These are phyloP conservation scores for Standfussiana lucernea DNA, from an alignment of 2,888 invertebrate genomes.

Conservation along the genomic window DNA sequence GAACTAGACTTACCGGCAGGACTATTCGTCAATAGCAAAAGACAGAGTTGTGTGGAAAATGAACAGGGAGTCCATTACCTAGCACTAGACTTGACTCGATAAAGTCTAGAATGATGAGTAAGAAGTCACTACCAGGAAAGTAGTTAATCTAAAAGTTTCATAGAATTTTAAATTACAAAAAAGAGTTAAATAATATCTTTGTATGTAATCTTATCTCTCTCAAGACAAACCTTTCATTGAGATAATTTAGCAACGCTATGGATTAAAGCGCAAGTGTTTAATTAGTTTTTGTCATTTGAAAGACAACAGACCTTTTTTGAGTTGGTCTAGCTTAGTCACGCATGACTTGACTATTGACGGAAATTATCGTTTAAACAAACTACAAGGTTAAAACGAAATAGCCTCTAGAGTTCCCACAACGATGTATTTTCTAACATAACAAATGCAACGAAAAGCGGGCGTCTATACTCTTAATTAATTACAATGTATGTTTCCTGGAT, in stretches of 20 bases:
- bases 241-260: neutral
- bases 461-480: neutral
- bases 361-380: neutral
- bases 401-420: neutral
- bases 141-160: neutral
- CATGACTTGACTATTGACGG: neutral
- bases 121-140: neutral
- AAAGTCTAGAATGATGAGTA: neutral
- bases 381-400: neutral
- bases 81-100: neutral
- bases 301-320: neutral
- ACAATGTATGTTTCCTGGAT: neutral
- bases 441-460: neutral
- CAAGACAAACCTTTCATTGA: slow-evolving; percentile 2
- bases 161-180: neutral
- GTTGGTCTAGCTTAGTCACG: neutral
- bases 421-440: neutral
- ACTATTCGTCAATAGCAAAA: neutral
- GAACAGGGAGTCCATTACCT: neutral
- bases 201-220: slow-evolving; percentile 18
- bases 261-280: neutral
- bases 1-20: neutral
- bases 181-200: neutral
- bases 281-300: slow-evolving; percentile 7
- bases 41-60: neutral